Percentiles rank a stretch among this genome's conserved stretches.
These are phyloP conservation scores for Graphium colonna DNA, from an alignment of 2,888 invertebrate species.

Conservation along the genomic window DNA sequence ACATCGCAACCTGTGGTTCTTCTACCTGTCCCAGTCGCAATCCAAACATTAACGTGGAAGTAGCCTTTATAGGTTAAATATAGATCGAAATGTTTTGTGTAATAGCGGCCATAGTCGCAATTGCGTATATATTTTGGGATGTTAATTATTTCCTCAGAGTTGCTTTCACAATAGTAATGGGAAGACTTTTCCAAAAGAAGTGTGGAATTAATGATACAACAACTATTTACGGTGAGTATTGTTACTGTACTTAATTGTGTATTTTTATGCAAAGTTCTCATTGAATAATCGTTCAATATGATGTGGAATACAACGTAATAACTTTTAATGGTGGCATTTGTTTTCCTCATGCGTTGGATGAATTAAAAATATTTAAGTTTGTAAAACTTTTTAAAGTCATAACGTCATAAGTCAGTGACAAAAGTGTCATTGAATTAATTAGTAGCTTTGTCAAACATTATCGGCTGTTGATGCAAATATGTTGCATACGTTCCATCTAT, in stretches of 20 bases:
- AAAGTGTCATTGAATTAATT: no score
- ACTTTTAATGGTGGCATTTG: not conserved
- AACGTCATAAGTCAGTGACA: no score
- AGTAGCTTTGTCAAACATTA: no score
- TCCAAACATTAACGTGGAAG: slow-evolving; percentile 17
- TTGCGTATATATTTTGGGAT: slow-evolving; percentile 87
- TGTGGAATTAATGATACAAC: slow-evolving; percentile 85
- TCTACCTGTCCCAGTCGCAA: not conserved
- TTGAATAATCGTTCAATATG: not conserved
- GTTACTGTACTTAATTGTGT: no score
- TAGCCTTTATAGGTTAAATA: not conserved
- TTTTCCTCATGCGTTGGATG: not conserved
- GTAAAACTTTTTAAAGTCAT: not conserved
- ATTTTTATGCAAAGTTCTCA: not conserved
- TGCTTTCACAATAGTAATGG: slow-evolving; percentile 84
- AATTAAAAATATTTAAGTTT: not conserved
- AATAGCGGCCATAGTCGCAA: slow-evolving; percentile 56
- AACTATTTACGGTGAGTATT: slow-evolving; percentile 86
- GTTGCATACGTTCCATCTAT: no score
- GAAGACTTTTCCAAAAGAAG: slow-evolving; percentile 85
- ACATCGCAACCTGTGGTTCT: not conserved
- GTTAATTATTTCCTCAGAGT: slow-evolving; percentile 89
- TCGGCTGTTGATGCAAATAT: no score
- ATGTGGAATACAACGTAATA: not conserved
- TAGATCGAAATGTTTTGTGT: slow-evolving; percentile 36